phyloP scores from a whole-genome alignment of 2,113 vertebrate genomes.

The Mesoclemmys tuberculata region DNA sequence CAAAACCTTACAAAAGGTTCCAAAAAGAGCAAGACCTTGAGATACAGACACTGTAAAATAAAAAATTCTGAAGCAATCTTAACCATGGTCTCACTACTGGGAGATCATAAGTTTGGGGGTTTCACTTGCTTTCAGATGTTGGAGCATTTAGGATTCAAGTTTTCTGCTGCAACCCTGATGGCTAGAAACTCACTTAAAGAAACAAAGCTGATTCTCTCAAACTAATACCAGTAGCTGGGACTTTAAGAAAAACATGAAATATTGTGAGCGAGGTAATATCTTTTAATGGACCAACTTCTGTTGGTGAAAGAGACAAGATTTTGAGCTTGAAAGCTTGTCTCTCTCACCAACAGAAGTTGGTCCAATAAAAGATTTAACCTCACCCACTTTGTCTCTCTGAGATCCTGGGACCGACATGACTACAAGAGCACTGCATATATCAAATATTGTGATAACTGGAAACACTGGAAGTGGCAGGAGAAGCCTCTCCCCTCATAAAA shows the following conservation, averaged over 20 bases:
- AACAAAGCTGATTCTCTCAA: neutral
- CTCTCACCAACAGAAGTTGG: no score
- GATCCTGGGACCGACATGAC: neutral
- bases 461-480: neutral
- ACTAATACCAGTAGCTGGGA: neutral
- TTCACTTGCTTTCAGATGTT: no score
- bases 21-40: neutral
- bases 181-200: neutral
- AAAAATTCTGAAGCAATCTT: neutral
- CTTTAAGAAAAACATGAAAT: neutral
- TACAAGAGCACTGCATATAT: neutral
- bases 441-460: neutral
- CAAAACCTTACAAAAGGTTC: neutral
- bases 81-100: neutral
- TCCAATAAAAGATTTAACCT: neutral
- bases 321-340: neutral
- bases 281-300: neutral
- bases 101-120: neutral
- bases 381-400: neutral
- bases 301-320: neutral
- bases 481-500: neutral
- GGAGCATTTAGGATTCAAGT: neutral
- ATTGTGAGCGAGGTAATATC: neutral
- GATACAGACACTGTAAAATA: neutral
- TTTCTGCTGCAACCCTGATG: neutral